Evolutionary conservation across 2,888 invertebrate genomes (phyloP), one percentile per base, ranked within the genome.

Genomic region (Lycaena phlaeas): DNA sequence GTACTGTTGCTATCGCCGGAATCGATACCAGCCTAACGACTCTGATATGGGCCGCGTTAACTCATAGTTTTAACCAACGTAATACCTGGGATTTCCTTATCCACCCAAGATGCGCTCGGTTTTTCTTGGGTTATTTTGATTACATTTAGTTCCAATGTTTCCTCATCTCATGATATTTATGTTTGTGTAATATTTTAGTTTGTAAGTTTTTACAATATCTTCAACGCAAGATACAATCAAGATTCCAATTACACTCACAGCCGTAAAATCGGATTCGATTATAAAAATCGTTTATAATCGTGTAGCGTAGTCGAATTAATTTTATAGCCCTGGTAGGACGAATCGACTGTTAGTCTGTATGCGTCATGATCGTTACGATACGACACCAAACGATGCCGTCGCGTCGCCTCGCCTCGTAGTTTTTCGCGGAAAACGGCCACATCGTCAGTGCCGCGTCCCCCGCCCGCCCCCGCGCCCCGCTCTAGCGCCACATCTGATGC

Each of bases 361-460:
- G 74, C 79, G 81, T 79, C 78, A 74, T 59, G 53, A 49, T 52
- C 53, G 61, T 66, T 68, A 68, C 66, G 63, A 65, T 65, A 69
- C 59, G 61, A 63, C 63, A 65, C 60, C 63, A 62, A 57, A 64
- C 61, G 65, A 57, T 64, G 63, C 61, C 62, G 61, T 61, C 63
- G 61, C 68, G 64, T 64, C 64, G 62, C 60, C 66, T 64, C 64
- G 62, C 60, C 66, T 66, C 65, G 71, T 72, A 74, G 70, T 69
- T 76, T 77, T 82, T 82, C 81, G 73, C 76, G 76, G 78, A 82
- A 82, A 82, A 79, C 75, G 68, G 68, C 70, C 72, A 69, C 67
- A 71, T 64, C 70, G 73, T 64, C 65, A 59, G 60, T 59, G 57
- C 54, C 44, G 52, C 50, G 47, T 52, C 53, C 57, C 45, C 50